Evolutionary conservation across 2,113 vertebrate species (phyloP), one percentile per base, ranked within the genome.

Genomic region (Illadopsis cleaveri): DNA sequence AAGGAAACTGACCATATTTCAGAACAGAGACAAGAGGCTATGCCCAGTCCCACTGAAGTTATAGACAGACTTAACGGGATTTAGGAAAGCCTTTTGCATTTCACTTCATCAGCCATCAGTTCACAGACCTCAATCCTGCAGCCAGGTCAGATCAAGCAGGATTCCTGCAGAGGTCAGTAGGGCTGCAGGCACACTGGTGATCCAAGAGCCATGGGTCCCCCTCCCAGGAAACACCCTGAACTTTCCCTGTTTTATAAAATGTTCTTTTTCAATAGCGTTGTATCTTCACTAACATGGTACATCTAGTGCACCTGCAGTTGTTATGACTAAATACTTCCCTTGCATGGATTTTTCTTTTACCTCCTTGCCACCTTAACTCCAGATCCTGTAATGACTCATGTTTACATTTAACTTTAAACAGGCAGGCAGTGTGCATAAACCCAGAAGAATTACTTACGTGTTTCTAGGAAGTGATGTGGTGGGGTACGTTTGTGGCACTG

Each of bases 331-430:
- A 21, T 22, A 62, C 60, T 79, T 92, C 91, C 51, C 76, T 84
- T 71, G 31, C 77, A 62, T 19, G 53, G 27, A 27, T 62, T 90
- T 90, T 65, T 87, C 27, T 65, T 70, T 77, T 64, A 37, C 50
- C 27, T 60, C 47, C 42, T 65, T 69, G 58, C 64, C 86, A 92
- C 86, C 80, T 89, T 86, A 70, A 61, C 44, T 86, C 88, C 89
- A 86, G 89, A 91, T 89, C 83, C 57, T 89, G 48, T 42, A 64
- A 16, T 91, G 94, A 96, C 89, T 92, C 91, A 87, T 9, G 28
- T 51, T 75, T 37, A 57, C 10, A 19, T 65, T 87, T 78, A 87
- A 76, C 76, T 89, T 90, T 60, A 75, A 89, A 92, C 53, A 79
- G 22, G 61, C n/a, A 89, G 64, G 69, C 69, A 86, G 60, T 33